Evolutionary conservation across 2,797 vertebrate genomes (phyloP), one percentile per base, ranked within the genome.

Genomic region (Syngnathus rostellatus): DNA sequence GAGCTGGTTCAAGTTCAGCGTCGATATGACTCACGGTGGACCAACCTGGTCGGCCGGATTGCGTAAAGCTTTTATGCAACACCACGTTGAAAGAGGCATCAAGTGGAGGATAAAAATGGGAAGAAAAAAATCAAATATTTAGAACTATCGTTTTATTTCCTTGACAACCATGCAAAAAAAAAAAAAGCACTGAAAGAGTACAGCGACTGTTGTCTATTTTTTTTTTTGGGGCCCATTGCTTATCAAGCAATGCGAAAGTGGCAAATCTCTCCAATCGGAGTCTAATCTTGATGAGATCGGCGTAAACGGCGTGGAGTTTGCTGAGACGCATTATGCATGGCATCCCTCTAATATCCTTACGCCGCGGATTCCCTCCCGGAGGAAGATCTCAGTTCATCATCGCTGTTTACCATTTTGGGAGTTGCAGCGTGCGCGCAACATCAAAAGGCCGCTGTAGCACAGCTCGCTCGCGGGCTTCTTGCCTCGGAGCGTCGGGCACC

Each of bases 1-100:
- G 63, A 78, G 77, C 81, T 62, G 78, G 79, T 77, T 74, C 78
- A 64, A 31, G 81, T 85, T 81, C 75, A 69, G 70, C 85, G 79
- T 87, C 87, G 74, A 81, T 85, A 84, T 90, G 89, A 91, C 80
- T 91, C 88, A 90, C 75, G 78, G 86, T 76, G 78, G 86, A 77
- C 55, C 82, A 77, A 88, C 77, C 80, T 86, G 80, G 77, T 76
- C 83, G 84, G 85, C 87, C 81, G 76, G 81, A 85, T 91, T 91
- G 87, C 89, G 86, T 90, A 90, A 90, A 88, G 82, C 87, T 88
- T 91, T 90, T 90, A 90, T 89, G 87, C 85, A 87, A 87, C 85
- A 87, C 88, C 86, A 86, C 87, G 82, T 81, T 41, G 83, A 89
- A 84, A 89, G 82, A 87, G 83, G 78, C 82, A 89, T 86, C 63